Base-by-base conservation (phyloP, 1,140 invertebrate species). In the Radopholus similis region DNA sequence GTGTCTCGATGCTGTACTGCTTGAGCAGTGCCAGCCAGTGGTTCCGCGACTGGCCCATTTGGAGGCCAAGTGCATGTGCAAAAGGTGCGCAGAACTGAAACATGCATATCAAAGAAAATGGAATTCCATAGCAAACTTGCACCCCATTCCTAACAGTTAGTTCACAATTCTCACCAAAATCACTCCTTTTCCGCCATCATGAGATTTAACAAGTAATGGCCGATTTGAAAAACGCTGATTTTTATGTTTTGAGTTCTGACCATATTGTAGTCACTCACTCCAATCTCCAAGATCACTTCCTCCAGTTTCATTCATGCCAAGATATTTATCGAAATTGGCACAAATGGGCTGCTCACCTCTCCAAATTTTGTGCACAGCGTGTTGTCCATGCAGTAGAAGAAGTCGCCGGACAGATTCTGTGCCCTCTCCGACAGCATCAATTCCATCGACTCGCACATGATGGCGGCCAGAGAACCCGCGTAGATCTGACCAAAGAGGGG, bases 321-420 rank as follows among this genome's bases (percentile, higher is more conserved):
- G 8, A 9, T 38, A 58, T 64, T 13, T 28, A 13, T 54, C n/a
- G 37, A 64, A 28, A 18, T 4, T 47, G n/a, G 1, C 13, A 62
- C 28, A 4, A n/a, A 11, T 38, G 18, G 40, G 6, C 18, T 11
- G 40, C n/a, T 9, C 28, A 72, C 71, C 42, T 72, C 38, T 23
- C 55, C 30, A 38, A 72, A 73, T 44, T 70, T 74, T n/a, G 53
- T 65, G 56, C 72, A 58, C 15, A 57, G 47, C 15, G 71, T 62
- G 13, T 70, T 28, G 38, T 72, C 71, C 71, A 72, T 72, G 23
- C 72, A 75, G 38, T 72, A 72, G 44, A 72, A 71, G 57, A 73
- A 72, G 6, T 72, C 60, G 18, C 71, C 72, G 4, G 72, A 40
- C 34, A 56, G 51, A 8, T 28, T 8, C 37, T 4, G 23, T 6